Evolutionary conservation across 2,797 vertebrate genomes (phyloP).

Genomic region (Channa striata): DNA sequence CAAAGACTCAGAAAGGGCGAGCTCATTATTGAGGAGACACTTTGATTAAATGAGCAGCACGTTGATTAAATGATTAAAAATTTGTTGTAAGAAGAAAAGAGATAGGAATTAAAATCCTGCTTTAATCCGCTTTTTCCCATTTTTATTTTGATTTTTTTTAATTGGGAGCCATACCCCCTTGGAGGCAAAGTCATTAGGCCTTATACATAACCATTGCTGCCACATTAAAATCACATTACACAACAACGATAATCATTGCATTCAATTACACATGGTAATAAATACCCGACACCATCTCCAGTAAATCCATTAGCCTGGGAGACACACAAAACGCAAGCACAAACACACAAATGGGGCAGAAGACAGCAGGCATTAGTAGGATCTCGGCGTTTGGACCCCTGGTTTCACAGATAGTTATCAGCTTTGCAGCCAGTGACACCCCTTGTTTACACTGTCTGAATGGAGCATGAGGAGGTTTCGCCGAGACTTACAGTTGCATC

Average conservation of each 20-base stretch:
- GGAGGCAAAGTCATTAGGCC: slow-evolving; percentile 87
- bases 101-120: slow-evolving; percentile 73
- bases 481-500: slow-evolving; percentile 48
- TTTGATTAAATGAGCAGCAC: slow-evolving; percentile 70
- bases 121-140: slow-evolving; percentile 53
- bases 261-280: slow-evolving; percentile 90
- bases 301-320: slow-evolving; percentile 87
- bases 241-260: slow-evolving; percentile 89
- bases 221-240: slow-evolving; percentile 91
- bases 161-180: slow-evolving; percentile 79
- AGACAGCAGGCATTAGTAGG: slow-evolving; percentile 54
- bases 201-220: slow-evolving; percentile 88
- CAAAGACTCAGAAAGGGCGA: slow-evolving; percentile 76
- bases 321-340: slow-evolving; percentile 60
- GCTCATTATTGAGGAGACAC: slow-evolving; percentile 73
- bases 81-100: slow-evolving; percentile 69
- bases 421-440: slow-evolving; percentile 31
- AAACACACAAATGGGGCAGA: slow-evolving; percentile 58
- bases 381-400: slow-evolving; percentile 58
- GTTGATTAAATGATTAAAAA: slow-evolving; percentile 78
- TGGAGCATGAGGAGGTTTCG: slow-evolving; percentile 32
- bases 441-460: slow-evolving; percentile 56
- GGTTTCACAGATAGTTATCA: slow-evolving; percentile 45
- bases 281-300: slow-evolving; percentile 85
- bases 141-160: slow-evolving; percentile 72